Conservation (phyloP, 2,888 invertebrate species). For the Cyrtodaria siliqua region DNA sequence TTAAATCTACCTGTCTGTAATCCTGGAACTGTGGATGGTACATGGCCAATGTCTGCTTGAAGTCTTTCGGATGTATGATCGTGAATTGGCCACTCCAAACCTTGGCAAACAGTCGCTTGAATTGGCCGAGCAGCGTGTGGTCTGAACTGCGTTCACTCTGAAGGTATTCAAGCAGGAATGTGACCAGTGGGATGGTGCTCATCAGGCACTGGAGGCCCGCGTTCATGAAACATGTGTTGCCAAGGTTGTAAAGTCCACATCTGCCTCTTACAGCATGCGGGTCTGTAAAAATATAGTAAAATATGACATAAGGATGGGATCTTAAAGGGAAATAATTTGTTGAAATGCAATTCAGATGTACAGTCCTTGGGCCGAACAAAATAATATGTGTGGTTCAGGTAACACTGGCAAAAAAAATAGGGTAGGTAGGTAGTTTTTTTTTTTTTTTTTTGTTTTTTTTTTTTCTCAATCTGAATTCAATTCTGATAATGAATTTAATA, state of each 20-base stretch:
- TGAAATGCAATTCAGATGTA: too few relatives aligned
- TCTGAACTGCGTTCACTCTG: conserved; percentile 54
- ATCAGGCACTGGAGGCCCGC: conserved; percentile 94
- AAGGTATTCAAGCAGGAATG: conserved; percentile 87
- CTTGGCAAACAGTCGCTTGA: conserved; percentile 87
- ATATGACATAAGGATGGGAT: too few relatives aligned
- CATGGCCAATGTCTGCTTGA: conserved; percentile 88
- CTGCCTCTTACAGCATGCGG: conserved; percentile 86
- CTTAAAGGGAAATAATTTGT: too few relatives aligned
- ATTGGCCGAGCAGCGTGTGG: conserved; percentile 87
- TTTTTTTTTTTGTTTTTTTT: too few relatives aligned
- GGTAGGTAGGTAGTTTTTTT: too few relatives aligned
- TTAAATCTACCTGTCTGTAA: conserved; percentile 88
- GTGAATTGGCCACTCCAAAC: conserved; percentile 89
- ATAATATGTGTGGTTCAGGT: too few relatives aligned
- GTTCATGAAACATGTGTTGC: conserved; percentile 97
- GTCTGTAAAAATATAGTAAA: conserved; percentile 64
- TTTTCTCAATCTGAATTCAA: too few relatives aligned
- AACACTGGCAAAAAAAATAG: too few relatives aligned
- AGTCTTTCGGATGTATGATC: conserved; percentile 88
- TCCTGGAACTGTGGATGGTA: conserved; percentile 89
- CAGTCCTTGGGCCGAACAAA: too few relatives aligned
- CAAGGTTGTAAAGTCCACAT: conserved; percentile 92
- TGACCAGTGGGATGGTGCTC: conserved; percentile 89
- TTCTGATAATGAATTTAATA: too few relatives aligned